phyloP scores from a whole-genome alignment of 2,888 invertebrate genomes.

The Drosophila atripex region DNA sequence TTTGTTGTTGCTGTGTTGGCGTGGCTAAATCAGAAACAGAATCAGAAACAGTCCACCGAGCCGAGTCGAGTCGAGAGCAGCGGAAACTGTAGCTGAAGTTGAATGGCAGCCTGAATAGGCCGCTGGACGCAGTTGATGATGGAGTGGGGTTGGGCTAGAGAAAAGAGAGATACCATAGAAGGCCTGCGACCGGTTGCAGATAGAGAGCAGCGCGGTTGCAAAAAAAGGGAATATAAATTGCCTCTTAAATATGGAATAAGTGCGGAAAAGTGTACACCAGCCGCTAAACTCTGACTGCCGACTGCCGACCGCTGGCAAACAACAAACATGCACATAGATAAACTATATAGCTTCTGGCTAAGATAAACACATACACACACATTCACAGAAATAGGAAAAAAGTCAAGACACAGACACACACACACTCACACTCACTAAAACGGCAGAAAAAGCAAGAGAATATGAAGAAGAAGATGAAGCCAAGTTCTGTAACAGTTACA shows the following conservation, averaged over 20 bases:
- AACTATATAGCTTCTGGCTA: conserved; percentile 74
- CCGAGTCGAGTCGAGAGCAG: conserved; percentile 38
- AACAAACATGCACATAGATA: conserved; percentile 78
- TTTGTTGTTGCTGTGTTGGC: conserved; percentile 21
- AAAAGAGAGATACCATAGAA: conserved; percentile 3
- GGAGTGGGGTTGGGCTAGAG: conserved; percentile 1
- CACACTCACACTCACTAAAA: conserved; percentile 22
- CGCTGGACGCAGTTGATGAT: conserved; percentile 12
- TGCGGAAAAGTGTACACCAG: conserved; percentile 73
- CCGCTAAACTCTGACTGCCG: conserved; percentile 21
- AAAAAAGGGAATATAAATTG: conserved; percentile 83
- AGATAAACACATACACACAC: conserved; percentile 65
- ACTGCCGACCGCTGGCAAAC: conserved; percentile 21
- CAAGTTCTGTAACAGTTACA: conserved; percentile 54
- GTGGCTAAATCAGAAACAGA: conserved; percentile 70
- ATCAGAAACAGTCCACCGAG: conserved; percentile 40
- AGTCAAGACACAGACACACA: conserved; percentile 57
- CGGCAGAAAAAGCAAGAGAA: conserved; percentile 15
- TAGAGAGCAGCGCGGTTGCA: conserved; percentile 23
- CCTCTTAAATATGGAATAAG: conserved; percentile 83
- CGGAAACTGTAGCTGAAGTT: conserved; percentile 78
- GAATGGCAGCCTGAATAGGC: conserved; percentile 67
- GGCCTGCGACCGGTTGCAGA: conserved; percentile 21
- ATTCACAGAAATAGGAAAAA: conserved; percentile 1
- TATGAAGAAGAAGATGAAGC: conserved; percentile 41